Conservation (phyloP, 2,797 vertebrate species). For the Takifugu rubripes region DNA sequence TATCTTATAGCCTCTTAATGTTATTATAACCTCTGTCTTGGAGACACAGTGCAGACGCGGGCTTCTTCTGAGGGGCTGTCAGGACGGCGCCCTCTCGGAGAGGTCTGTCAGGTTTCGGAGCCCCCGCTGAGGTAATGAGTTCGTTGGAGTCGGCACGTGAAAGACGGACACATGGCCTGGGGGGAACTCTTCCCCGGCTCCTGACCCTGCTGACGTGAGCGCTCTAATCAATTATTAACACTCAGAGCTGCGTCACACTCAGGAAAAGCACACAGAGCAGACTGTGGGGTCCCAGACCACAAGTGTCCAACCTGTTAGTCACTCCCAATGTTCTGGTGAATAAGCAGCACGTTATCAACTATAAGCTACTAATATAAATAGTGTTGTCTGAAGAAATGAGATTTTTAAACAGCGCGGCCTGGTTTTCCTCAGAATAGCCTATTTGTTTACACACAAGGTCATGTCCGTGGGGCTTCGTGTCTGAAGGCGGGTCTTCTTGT, state of each 20-base stretch:
- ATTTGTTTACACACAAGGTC: too few species aligned
- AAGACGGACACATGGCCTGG: conserved; percentile 20
- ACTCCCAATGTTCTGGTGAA: conserved; percentile 22
- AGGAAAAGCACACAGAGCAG: too few species aligned
- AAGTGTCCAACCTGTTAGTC: conserved; percentile 2
- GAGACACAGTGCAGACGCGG: too few species aligned
- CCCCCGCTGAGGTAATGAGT: conserved; percentile 10
- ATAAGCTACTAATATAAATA: conserved; percentile 20
- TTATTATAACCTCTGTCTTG: too few species aligned
- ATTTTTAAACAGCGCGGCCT: too few species aligned
- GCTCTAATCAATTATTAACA: conserved; percentile 45
- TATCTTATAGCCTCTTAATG: too few species aligned
- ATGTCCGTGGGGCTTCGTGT: too few species aligned
- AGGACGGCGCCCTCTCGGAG: too few species aligned
- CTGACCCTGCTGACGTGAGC: conserved; percentile 26
- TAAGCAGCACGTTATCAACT: conserved; percentile 3
- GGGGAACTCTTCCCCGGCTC: conserved; percentile 24
- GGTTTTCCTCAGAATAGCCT: too few species aligned
- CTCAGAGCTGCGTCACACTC: not conserved
- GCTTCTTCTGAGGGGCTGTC: too few species aligned
- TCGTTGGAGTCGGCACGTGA: conserved; percentile 1
- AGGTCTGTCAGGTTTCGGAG: not conserved
- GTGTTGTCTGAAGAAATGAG: not conserved
- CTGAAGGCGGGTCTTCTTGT: too few species aligned
- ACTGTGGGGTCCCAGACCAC: too few species aligned